Conservation (phyloP, 2,888 invertebrate genomes). For the Dryocosmus kuriphilus region DNA sequence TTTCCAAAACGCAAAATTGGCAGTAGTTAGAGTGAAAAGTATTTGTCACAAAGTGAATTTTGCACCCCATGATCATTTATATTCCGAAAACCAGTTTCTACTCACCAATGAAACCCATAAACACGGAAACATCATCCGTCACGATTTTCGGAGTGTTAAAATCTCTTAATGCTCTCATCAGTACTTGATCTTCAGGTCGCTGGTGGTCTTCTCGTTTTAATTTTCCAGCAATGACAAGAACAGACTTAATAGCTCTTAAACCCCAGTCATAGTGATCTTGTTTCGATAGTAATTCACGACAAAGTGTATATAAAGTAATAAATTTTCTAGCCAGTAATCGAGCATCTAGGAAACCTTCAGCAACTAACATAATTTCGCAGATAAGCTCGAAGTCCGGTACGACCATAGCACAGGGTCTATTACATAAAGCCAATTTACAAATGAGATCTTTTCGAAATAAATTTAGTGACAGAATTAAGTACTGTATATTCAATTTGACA, state of each 20-base stretch:
- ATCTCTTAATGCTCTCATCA: constrained; percentile 95
- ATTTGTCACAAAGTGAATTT: too few species aligned
- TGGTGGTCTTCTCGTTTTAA: constrained; percentile 88
- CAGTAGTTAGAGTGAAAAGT: too few species aligned
- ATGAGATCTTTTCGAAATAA: constrained; percentile 33
- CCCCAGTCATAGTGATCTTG: constrained; percentile 99
- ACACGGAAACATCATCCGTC: constrained; percentile 93
- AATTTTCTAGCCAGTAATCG: constrained; percentile 94
- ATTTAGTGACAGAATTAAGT: neutral
- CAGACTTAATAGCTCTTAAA: constrained; percentile 95
- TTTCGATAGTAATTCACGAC: constrained; percentile 93
- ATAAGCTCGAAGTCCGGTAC: constrained; percentile 97
- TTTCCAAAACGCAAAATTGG: too few species aligned
- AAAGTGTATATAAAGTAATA: constrained; percentile 94
- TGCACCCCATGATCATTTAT: too few species aligned
- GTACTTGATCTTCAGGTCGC: constrained; percentile 93
- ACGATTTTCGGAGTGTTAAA: constrained; percentile 97
- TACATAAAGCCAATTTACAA: constrained; percentile 52
- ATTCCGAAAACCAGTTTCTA: neutral
- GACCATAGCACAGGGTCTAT: constrained; percentile 98
- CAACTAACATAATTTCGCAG: constrained; percentile 97
- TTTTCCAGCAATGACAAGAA: constrained; percentile 95
- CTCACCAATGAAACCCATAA: constrained; percentile 93
- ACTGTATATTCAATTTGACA: neutral
- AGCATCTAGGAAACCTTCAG: constrained; percentile 96